These are phyloP conservation scores for Pelecanus crispus DNA, from an alignment of 2,113 vertebrate genomes.

Conservation along the genomic window DNA sequence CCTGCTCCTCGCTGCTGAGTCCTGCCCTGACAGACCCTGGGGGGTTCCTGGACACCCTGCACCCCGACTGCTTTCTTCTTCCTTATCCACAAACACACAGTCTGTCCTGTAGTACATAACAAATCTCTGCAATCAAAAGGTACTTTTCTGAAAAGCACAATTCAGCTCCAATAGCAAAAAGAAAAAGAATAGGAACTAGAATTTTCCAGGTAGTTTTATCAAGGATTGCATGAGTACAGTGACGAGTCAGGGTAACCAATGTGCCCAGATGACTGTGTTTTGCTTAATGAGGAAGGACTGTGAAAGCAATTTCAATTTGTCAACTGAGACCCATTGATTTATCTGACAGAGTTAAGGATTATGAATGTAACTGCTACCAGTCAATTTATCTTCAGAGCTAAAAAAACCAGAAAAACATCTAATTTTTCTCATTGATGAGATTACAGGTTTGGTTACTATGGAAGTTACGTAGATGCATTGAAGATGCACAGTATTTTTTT, in stretches of 20 bases:
- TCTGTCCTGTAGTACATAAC: not conserved
- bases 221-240: not conserved
- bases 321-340: not conserved
- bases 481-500: not conserved
- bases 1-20: not conserved
- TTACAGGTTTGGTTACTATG: not conserved
- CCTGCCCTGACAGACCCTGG: not conserved
- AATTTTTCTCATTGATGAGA: not conserved
- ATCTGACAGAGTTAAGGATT: not conserved
- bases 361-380: not conserved
- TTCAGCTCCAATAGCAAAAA: not conserved
- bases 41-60: accelerated
- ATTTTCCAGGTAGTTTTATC: not conserved
- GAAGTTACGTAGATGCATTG: not conserved
- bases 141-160: not conserved
- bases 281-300: not conserved
- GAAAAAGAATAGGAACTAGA: not conserved
- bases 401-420: not conserved
- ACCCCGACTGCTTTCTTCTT: not conserved
- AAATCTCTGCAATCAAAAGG: not conserved
- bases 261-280: not conserved
- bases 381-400: not conserved
- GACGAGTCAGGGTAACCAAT: not conserved
- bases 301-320: not conserved
- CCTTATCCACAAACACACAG: not conserved